Conservation (phyloP, 2,888 invertebrate genomes). For the Leptinotarsa tumamoca region DNA sequence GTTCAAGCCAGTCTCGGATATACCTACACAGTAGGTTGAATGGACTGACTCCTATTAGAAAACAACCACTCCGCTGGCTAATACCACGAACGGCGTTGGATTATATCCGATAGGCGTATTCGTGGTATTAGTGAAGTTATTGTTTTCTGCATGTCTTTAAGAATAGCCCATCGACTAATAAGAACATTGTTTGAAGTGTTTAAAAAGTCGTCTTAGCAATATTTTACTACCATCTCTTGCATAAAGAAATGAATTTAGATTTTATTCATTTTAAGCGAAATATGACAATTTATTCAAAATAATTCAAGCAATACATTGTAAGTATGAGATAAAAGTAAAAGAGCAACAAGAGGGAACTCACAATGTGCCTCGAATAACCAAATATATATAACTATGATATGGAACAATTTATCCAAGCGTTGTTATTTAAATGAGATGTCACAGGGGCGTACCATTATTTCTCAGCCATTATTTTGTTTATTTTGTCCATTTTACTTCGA, state of each 20-base stretch:
- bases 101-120: no score
- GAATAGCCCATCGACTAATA: no score
- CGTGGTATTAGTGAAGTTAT: no score
- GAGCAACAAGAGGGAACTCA: constrained; percentile 23
- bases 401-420: constrained; percentile 26
- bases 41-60: no score
- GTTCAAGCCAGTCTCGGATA: no score
- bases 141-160: no score
- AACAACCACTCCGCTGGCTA: no score
- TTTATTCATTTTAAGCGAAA: neutral
- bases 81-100: no score
- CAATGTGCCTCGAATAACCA: constrained; percentile 22
- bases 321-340: constrained; percentile 22
- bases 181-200: no score
- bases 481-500: neutral
- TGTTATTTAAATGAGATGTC: constrained; percentile 32
- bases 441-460: constrained; percentile 46
- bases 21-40: no score
- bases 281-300: neutral
- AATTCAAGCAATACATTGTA: constrained; percentile 13
- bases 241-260: neutral
- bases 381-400: constrained; percentile 28
- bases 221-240: neutral
- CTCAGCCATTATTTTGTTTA: constrained; percentile 32
- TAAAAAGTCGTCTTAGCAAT: no score